Evolutionary conservation across 2,888 invertebrate genomes (phyloP).

Genomic region (Torymus tubicola): DNA sequence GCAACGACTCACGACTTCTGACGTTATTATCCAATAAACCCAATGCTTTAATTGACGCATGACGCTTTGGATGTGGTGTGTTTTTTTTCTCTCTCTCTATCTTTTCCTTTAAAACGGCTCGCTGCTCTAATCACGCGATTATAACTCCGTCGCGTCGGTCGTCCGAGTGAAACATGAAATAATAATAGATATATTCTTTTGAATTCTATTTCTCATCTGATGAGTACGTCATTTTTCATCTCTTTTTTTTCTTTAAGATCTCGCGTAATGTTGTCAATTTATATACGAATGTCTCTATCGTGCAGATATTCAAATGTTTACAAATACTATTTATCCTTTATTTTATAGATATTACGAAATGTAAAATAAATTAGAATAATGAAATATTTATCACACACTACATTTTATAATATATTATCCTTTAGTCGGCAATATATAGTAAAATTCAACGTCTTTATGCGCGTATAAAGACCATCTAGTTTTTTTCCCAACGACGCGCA

Average conservation of each 20-base stretch:
- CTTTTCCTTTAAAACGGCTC: background rate
- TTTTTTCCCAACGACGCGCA: background rate
- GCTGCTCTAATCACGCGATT: conserved; percentile 46
- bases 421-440: background rate
- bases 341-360: too few species aligned
- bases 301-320: too few species aligned
- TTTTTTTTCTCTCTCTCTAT: conserved; percentile 21
- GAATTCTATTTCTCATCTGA: conserved; percentile 7
- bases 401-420: conserved; percentile 3
- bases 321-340: too few species aligned
- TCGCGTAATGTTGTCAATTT: background rate
- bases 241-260: background rate
- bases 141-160: conserved; percentile 22
- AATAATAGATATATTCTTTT: conserved; percentile 23
- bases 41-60: conserved; percentile 50
- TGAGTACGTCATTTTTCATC: conserved; percentile 7
- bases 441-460: background rate
- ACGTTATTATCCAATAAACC: conserved; percentile 48
- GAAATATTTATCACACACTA: background rate
- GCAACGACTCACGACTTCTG: conserved; percentile 20
- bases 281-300: background rate
- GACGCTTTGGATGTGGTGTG: conserved; percentile 33
- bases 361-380: too few species aligned
- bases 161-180: conserved; percentile 33
- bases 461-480: conserved; percentile 17